A percentile compares a stretch with the other conserved stretches of the same genome.
Conservation (phyloP, 2,797 vertebrate species). For the Numenius phaeopus region DNA sequence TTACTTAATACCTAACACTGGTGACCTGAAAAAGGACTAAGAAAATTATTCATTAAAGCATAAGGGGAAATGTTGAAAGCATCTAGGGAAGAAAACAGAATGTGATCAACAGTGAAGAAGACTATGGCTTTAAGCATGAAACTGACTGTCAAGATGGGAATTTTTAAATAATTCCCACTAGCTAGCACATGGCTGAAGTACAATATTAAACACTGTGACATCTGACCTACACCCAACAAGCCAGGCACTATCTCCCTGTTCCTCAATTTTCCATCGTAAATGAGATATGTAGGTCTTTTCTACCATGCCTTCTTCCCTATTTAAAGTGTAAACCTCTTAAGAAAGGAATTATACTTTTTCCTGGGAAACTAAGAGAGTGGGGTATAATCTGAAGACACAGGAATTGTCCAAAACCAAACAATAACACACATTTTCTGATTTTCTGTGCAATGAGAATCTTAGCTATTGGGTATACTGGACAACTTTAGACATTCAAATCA, state of each 20-base stretch:
- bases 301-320: background rate
- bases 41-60: conserved; percentile 25
- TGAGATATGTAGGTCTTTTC: background rate
- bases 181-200: background rate
- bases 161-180: background rate
- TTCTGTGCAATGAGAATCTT: background rate
- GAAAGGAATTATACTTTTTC: background rate
- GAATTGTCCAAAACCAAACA: background rate
- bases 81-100: background rate
- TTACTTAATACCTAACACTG: background rate
- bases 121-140: background rate
- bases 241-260: background rate
- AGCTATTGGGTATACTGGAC: background rate
- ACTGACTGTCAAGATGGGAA: background rate
- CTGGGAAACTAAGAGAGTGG: background rate
- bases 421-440: background rate
- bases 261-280: background rate
- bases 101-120: background rate
- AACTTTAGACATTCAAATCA: background rate
- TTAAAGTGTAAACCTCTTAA: background rate
- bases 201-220: background rate
- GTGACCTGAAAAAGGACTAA: background rate
- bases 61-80: background rate
- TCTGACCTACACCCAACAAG: background rate
- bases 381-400: background rate